These are phyloP conservation scores for Laticauda colubrina DNA, from an alignment of 2,113 vertebrate genomes.

Conservation along the genomic window DNA sequence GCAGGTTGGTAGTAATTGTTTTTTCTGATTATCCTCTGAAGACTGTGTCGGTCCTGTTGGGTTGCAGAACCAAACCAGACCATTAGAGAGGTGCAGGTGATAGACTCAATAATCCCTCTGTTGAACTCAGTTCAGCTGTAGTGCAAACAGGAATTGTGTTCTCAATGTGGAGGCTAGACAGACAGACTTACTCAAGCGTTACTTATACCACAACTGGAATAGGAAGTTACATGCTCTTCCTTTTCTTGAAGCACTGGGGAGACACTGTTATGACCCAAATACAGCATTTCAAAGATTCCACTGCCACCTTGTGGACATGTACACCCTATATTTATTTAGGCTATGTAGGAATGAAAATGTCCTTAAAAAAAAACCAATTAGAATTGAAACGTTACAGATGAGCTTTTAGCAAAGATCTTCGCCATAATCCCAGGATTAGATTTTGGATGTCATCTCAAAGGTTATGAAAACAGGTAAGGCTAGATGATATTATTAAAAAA, in stretches of 20 bases:
- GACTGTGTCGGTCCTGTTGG: too few species aligned
- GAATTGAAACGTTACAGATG: not conserved
- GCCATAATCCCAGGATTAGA: not conserved
- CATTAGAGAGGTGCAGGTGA: too few species aligned
- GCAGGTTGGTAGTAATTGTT: too few species aligned
- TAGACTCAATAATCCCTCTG: too few species aligned
- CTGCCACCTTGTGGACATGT: slow-evolving; percentile 72
- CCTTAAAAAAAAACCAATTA: not conserved
- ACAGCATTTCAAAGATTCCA: slow-evolving; percentile 62
- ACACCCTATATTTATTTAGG: not conserved
- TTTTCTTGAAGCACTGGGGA: not conserved
- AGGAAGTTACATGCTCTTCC: not conserved
- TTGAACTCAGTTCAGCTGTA: not conserved
- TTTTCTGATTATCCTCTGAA: too few species aligned
- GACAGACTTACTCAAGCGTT: not conserved
- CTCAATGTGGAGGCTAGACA: not conserved
- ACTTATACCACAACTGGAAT: not conserved
- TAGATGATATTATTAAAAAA: too few species aligned
- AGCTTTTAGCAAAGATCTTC: not conserved
- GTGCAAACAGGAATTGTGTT: not conserved
- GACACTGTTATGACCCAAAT: not conserved
- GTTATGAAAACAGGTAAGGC: not conserved
- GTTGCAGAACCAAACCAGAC: too few species aligned
- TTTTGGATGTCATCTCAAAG: not conserved
- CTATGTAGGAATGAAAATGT: not conserved